Conservation (phyloP, 2,113 vertebrate species). For the Scalopus aquaticus region DNA sequence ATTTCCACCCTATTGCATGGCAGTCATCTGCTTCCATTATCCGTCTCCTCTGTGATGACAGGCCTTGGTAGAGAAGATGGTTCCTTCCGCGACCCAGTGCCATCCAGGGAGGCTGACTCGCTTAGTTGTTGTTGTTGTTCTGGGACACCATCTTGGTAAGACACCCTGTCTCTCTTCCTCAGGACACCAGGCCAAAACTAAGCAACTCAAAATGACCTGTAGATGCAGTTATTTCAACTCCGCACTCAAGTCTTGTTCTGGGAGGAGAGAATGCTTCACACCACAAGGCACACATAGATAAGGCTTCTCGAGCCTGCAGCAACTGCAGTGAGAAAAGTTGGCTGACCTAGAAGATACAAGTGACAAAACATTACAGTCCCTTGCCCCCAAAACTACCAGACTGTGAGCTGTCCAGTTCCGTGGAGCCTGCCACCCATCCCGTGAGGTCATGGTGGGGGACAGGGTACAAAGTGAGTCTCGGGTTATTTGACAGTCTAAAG, state of each 20-base stretch:
- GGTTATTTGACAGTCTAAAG: neutral
- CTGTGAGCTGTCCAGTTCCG: neutral
- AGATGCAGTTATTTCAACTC: neutral
- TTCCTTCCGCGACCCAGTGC: neutral
- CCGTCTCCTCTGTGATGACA: neutral
- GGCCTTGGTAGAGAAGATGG: neutral
- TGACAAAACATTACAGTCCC: neutral
- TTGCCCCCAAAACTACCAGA: neutral
- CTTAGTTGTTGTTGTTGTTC: neutral
- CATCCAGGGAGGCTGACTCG: too few species aligned
- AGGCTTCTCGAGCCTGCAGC: neutral
- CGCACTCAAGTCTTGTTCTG: neutral
- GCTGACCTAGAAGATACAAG: neutral
- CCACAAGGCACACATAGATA: neutral
- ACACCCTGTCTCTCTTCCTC: neutral
- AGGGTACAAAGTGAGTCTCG: fast-evolving
- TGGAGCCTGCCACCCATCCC: fast-evolving
- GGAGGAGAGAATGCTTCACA: neutral
- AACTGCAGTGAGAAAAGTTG: neutral
- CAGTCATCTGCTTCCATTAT: neutral
- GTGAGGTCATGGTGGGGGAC: fast-evolving
- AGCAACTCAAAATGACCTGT: neutral
- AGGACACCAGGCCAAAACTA: too few species aligned
- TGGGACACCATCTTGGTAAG: too few species aligned
- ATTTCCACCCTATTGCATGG: neutral